Conservation (phyloP, 1,140 invertebrate species). For the Cydia amplana region DNA sequence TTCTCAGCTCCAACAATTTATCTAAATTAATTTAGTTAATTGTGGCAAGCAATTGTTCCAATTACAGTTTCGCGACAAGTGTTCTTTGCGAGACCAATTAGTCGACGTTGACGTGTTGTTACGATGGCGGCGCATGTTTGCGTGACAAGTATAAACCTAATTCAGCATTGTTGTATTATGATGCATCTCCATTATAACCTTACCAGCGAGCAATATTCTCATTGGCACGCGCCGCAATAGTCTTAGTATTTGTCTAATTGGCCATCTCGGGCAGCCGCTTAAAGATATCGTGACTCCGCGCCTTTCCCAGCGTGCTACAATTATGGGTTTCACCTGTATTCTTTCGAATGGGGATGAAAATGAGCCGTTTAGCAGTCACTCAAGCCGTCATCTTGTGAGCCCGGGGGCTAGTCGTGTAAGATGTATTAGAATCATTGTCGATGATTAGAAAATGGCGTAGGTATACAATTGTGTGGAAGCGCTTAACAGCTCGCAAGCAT, state of each 20-base stretch:
- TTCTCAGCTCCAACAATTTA: not conserved
- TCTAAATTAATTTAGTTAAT: constrained; percentile 15
- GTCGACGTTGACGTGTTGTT: constrained; percentile 44
- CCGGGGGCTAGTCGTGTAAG: constrained; percentile 50
- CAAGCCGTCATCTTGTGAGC: constrained; percentile 24
- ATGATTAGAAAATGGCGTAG: constrained; percentile 51
- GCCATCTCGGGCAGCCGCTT: constrained; percentile 35
- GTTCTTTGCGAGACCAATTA: constrained; percentile 53
- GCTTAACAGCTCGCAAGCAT: constrained; percentile 35
- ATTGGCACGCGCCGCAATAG: constrained; percentile 55
- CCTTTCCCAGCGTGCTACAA: constrained; percentile 43
- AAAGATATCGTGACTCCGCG: constrained; percentile 36
- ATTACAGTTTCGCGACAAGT: constrained; percentile 47
- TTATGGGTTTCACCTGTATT: constrained; percentile 44
- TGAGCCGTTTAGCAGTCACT: constrained; percentile 49
- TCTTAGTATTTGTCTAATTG: constrained; percentile 54
- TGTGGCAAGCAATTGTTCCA: constrained; percentile 33
- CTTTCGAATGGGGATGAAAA: constrained; percentile 43
- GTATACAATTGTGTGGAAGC: constrained; percentile 43
- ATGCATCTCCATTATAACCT: constrained; percentile 46
- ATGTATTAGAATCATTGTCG: constrained; percentile 54
- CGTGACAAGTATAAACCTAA: constrained; percentile 55
- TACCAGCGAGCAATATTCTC: not conserved
- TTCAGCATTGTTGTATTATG: constrained; percentile 55
- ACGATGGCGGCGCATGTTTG: constrained; percentile 44